phyloP scores from a whole-genome alignment of 2,113 vertebrate genomes.

The Ranitomeya variabilis region DNA sequence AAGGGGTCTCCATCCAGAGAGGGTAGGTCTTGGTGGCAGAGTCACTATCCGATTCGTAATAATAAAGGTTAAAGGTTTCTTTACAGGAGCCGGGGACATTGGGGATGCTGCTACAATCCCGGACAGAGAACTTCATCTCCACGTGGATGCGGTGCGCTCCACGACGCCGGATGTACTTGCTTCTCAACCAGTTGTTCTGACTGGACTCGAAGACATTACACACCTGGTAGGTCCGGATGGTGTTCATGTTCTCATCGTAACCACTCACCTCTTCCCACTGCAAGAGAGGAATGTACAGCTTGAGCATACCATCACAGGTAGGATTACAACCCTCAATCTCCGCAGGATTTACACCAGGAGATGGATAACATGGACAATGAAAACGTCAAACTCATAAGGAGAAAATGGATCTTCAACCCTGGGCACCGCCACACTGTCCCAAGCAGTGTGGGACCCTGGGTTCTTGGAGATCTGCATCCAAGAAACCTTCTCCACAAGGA shows the following conservation, averaged over 20 bases:
- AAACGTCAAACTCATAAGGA: not conserved
- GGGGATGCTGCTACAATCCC: conserved; percentile 96
- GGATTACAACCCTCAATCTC: not conserved
- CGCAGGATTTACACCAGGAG: too few species aligned
- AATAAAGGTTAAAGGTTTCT: conserved; percentile 97
- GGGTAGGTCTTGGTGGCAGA: conserved; percentile 83
- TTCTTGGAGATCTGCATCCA: too few species aligned
- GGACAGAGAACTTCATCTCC: conserved; percentile 96
- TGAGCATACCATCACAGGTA: not conserved
- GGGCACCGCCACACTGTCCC: too few species aligned
- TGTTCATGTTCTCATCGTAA: conserved; percentile 97
- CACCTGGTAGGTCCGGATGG: conserved; percentile 95
- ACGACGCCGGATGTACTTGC: conserved; percentile 84
- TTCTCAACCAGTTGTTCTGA: conserved; percentile 98
- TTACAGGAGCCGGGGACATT: conserved; percentile 95
- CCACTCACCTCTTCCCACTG: conserved; percentile 99
- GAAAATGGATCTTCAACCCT: not conserved
- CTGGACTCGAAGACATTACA: conserved; percentile 92
- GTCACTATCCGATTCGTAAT: conserved; percentile 88
- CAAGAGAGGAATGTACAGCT: conserved; percentile 57
- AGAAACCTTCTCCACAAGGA: too few species aligned
- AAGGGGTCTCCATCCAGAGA: conserved; percentile 95
- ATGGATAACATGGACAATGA: too few species aligned
- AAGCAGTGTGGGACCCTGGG: too few species aligned
- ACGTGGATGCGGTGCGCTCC: conserved; percentile 94